Conservation (phyloP, 2,113 vertebrate genomes). For the Calidris pugnax region DNA sequence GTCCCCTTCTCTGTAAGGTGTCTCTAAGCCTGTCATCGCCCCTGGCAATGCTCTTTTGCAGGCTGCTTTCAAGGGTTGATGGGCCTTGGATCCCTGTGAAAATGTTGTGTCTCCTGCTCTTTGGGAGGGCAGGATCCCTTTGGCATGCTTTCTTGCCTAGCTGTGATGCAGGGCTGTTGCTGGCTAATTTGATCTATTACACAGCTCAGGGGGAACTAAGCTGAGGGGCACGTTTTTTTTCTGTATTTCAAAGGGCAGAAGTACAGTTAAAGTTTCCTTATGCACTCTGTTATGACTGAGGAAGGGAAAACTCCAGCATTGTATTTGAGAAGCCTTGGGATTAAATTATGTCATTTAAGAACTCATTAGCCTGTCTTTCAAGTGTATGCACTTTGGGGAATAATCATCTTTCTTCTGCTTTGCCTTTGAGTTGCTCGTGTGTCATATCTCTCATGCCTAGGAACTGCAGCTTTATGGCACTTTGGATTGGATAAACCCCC, state of each 20-base stretch:
- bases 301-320: slow-evolving; percentile 12
- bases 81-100: neutral
- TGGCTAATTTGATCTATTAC: neutral
- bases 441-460: slow-evolving; percentile 29
- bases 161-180: neutral
- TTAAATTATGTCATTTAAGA: slow-evolving; percentile 57
- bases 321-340: slow-evolving; percentile 40
- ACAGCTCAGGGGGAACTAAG: neutral
- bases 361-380: slow-evolving; percentile 61
- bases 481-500: slow-evolving; percentile 44
- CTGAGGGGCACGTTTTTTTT: neutral
- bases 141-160: neutral
- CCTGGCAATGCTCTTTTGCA: neutral
- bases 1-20: neutral
- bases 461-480: slow-evolving; percentile 39
- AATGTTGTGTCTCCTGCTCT: neutral
- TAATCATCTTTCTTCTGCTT: slow-evolving; percentile 59
- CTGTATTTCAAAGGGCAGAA: slow-evolving; percentile 29
- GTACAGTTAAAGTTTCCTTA: slow-evolving; percentile 6
- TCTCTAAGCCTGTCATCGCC: neutral
- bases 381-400: slow-evolving; percentile 27
- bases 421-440: slow-evolving; percentile 1
- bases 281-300: neutral
- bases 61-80: neutral
- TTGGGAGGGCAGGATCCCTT: neutral